Conservation (phyloP, 1,140 invertebrate genomes). For the Drosophila parabipectinata region DNA sequence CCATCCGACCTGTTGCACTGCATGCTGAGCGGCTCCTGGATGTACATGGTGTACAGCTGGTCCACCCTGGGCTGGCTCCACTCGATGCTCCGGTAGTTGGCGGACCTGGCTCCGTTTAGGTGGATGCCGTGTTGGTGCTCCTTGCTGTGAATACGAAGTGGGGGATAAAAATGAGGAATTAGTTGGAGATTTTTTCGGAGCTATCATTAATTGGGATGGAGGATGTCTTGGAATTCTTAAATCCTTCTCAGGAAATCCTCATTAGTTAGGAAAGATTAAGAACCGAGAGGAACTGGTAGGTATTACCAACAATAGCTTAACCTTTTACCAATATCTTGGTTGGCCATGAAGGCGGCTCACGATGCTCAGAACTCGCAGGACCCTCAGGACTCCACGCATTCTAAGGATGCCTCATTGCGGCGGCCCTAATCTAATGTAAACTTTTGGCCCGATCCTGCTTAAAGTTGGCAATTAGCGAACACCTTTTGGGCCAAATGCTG, state of each 20-base stretch:
- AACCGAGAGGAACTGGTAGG: neutral
- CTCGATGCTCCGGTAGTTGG: constrained; percentile 92
- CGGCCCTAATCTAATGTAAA: constrained; percentile 66
- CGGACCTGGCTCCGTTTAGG: constrained; percentile 85
- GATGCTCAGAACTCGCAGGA: neutral
- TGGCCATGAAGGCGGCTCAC: neutral
- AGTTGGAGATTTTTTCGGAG: no score
- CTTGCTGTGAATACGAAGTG: constrained; percentile 61
- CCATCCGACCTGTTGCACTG: constrained; percentile 97
- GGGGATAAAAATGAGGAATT: neutral
- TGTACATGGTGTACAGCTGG: constrained; percentile 91
- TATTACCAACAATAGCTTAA: neutral
- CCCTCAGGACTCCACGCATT: neutral
- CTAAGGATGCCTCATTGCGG: constrained; percentile 16
- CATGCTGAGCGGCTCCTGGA: constrained; percentile 95
- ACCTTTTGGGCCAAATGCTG: constrained; percentile 52
- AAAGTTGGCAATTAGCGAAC: constrained; percentile 77
- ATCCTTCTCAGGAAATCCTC: no score
- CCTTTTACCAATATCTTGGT: no score
- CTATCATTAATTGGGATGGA: no score
- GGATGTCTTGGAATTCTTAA: no score
- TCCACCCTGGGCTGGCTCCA: constrained; percentile 92
- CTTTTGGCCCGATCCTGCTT: constrained; percentile 55
- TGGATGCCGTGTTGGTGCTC: constrained; percentile 84
- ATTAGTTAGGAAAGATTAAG: neutral